Percentiles rank a stretch among this genome's conserved stretches.
These are phyloP conservation scores for Thomomys bottae DNA, from an alignment of 2,113 vertebrate genomes.

Conservation along the genomic window DNA sequence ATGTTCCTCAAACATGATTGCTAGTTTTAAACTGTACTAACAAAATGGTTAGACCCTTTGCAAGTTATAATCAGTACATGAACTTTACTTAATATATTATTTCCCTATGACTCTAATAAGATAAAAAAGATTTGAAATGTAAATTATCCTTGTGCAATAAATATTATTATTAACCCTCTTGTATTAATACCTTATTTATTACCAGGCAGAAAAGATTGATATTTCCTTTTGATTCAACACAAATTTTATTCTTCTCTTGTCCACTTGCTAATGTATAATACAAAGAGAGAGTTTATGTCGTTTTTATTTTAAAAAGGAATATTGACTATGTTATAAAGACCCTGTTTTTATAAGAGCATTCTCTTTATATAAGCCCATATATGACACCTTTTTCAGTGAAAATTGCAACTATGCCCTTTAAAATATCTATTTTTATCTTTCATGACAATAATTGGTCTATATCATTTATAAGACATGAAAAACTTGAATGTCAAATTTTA, in stretches of 20 bases:
- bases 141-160: not conserved
- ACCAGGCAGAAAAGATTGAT: not conserved
- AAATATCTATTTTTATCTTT: not conserved
- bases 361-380: not conserved
- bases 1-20: not conserved
- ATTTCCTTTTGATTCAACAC: not conserved
- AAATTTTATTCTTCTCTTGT: not conserved
- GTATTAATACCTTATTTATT: too few relatives aligned
- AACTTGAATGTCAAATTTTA: not conserved
- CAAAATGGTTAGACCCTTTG: not conserved
- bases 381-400: not conserved
- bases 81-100: not conserved
- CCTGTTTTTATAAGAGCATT: not conserved
- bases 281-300: not conserved
- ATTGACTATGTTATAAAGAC: not conserved
- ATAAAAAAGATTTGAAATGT: not conserved
- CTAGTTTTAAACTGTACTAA: not conserved
- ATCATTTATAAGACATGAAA: not conserved
- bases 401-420: not conserved
- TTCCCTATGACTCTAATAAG: not conserved
- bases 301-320: not conserved
- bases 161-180: too few relatives aligned
- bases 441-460: not conserved
- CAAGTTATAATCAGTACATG: not conserved
- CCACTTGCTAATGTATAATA: not conserved